Evolutionary conservation across 1,140 invertebrate genomes (phyloP), one percentile per base, ranked within the genome.

Genomic region (Leptinotarsa texana): DNA sequence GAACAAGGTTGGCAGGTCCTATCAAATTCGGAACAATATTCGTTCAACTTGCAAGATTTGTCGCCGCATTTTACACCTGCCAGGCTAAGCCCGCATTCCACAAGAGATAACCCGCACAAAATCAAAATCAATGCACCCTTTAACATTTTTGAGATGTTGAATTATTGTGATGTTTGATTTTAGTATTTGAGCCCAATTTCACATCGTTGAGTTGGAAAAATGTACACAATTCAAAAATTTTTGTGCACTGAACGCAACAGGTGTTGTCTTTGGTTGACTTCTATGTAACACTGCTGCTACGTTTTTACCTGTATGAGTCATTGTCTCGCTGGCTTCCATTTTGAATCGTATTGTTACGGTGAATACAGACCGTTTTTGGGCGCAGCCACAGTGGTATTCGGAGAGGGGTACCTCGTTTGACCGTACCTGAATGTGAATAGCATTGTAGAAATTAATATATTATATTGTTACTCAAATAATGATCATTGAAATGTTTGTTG

Each of bases 291-390:
- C 72, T 75, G 72, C 72, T 74, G 69, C 67, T 57, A 57, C 51
- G 72, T 57, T 79, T 79, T 75, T 79, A 80, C 79, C 80, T 80
- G 80, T 74, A 68, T 81, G 80, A 81, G 74, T 81, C 80, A 81
- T 74, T 74, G 63, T 27, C 11, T 62, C 22, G 66, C 15, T 15
- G 67, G 3, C 57, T 63, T 15, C 72, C 15, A 33, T 71, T 71
- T 18, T 42, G 21, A 69, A 15, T 27, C 15, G 22, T 73, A 65
- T 63, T 63, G 61, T 48, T 33, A 4, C 18, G 13, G 18, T 18
- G 63, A 22, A 69, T 69, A 73, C 33, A 21, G 61, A 24, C 48
- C 47, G 49, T 13, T 74, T 62, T 73, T 22, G 71, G 48, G 62
- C 61, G 48, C 62, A 49, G 22, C 63, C 4, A 5, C n/a, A n/a